Conservation (phyloP, 2,888 invertebrate genomes). For the Lucinisca nassula region DNA sequence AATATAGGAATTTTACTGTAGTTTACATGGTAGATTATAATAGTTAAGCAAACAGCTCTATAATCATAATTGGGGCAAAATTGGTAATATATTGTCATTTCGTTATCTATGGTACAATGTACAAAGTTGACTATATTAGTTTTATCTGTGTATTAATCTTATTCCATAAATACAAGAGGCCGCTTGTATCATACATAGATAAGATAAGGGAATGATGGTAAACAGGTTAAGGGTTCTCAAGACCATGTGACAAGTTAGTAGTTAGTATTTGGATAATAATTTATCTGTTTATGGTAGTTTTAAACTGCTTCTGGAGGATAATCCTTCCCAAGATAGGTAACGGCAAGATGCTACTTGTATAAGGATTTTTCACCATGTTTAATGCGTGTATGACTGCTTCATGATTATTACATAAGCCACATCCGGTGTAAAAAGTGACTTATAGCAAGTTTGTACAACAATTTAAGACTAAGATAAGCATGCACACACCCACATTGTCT, state of each 20-base stretch:
- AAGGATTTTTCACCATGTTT: no score
- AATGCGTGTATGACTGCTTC: no score
- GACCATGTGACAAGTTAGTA: constrained; percentile 14
- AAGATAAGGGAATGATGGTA: constrained; percentile 54
- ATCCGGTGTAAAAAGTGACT: no score
- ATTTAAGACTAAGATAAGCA: no score
- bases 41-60: not conserved
- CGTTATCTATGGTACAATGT: constrained; percentile 10
- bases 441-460: no score
- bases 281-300: not conserved
- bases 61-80: not conserved
- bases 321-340: no score
- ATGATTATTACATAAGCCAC: no score
- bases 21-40: no score
- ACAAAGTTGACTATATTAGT: constrained; percentile 11
- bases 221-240: constrained; percentile 40
- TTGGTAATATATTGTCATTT: constrained; percentile 8
- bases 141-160: constrained; percentile 4
- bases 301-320: no score
- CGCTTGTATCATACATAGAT: constrained; percentile 46
- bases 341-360: no score
- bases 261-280: not conserved
- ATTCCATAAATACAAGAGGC: constrained; percentile 8
- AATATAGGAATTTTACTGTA: no score
- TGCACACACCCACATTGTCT: no score